Evolutionary conservation across 35 echinoderm and acorn worm species (phyloP), one percentile per base, ranked within the genome.

Genomic region (Heliocidaris tuberculata): DNA sequence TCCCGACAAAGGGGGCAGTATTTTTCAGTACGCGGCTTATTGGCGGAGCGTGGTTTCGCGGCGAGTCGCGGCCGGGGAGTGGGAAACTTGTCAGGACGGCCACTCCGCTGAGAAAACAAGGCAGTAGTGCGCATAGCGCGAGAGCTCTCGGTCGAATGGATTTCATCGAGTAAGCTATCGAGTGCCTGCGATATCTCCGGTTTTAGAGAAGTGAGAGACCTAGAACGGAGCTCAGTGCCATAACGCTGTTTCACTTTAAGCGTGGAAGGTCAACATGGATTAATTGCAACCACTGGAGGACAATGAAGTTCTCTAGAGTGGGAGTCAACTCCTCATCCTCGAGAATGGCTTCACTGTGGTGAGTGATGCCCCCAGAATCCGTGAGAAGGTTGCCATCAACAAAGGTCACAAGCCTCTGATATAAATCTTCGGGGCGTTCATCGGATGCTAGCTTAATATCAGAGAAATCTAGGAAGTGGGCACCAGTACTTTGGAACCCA

Each of bases 291-390:
- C 95, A 97, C 13, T 94, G 95, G 7, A 97, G 96, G 56, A 97
- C 96, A 47, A 96, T 96, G 85, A 97, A 87, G 92, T 98, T 98
- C 60, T 98, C 96, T 1, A 95, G 27, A 4, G 97, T 95, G 31
- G 92, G 97, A 13, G 97, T 92, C 24, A 98, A 35, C 60, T 98
- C 94, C 50, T 96, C 96, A 88, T 98, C 97, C 35, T 98, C 94
- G 27, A 24, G 31, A 29, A 98, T 60, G 0, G 6, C 4, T 12
- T 92, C 47, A 90, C 93, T 93, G 88, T 97, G 96, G 56, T 97
- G 96, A n/a, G n/a, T n/a, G n/a, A n/a, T n/a, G n/a, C n/a, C n/a
- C n/a, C n/a, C n/a, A n/a, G n/a, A n/a, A n/a, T n/a, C n/a, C n/a
- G n/a, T n/a, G n/a, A n/a, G n/a, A n/a, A n/a, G n/a, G n/a, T n/a